A percentile compares a stretch with the other conserved stretches of the same genome.
These are phyloP conservation scores for Macropodus opercularis DNA, from an alignment of 2,797 vertebrate genomes.

Conservation along the genomic window DNA sequence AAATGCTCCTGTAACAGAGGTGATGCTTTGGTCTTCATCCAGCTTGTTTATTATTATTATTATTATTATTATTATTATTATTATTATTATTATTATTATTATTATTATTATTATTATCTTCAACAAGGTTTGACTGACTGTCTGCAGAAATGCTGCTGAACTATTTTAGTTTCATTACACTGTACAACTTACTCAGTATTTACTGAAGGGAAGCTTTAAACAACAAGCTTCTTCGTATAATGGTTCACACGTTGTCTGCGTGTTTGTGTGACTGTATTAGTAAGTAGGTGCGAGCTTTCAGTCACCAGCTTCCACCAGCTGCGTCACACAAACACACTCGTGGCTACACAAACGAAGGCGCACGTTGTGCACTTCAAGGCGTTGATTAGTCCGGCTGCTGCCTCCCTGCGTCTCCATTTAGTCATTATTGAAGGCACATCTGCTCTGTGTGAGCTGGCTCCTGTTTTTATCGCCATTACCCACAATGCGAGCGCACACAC, in stretches of 20 bases:
- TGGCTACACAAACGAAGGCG: background rate
- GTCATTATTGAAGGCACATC: conserved; percentile 66
- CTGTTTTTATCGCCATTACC: conserved; percentile 43
- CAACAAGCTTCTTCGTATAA: background rate
- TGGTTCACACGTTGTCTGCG: background rate
- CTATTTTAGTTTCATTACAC: too few species aligned
- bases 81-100: too few species aligned
- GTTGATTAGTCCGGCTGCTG: conserved; percentile 56
- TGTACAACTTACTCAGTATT: too few species aligned
- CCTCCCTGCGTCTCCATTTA: conserved; percentile 60
- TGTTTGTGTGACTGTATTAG: conserved; percentile 8
- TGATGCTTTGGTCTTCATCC: too few species aligned
- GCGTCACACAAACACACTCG: background rate
- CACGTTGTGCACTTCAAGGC: conserved; percentile 46
- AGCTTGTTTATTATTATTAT: too few species aligned
- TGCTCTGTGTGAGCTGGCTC: conserved; percentile 56
- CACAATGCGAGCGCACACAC: conserved; percentile 9
- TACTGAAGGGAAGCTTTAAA: background rate
- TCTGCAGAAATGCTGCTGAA: too few species aligned
- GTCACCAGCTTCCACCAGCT: conserved; percentile 15
- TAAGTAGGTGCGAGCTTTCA: conserved; percentile 18
- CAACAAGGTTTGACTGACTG: too few species aligned
- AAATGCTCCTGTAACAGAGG: too few species aligned
- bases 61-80: too few species aligned
- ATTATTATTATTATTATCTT: too few species aligned